A percentile compares a stretch with the other conserved stretches of the same genome.
These are phyloP conservation scores for Melieria omissa DNA, from an alignment of 2,888 invertebrate genomes.

Conservation along the genomic window DNA sequence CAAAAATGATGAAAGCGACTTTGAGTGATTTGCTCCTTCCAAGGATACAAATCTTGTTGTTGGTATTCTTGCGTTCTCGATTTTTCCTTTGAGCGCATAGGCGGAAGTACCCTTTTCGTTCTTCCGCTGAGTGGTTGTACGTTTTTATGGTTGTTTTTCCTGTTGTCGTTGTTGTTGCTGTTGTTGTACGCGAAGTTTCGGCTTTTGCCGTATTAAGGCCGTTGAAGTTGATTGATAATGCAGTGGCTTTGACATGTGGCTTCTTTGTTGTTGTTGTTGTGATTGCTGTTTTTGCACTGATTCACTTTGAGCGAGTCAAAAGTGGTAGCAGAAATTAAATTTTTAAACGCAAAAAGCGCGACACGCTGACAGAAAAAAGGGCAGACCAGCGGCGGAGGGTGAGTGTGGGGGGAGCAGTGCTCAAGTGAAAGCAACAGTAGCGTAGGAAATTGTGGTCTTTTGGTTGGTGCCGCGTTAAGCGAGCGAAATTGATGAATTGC, in stretches of 20 bases:
- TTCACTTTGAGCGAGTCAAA: slow-evolving; percentile 20
- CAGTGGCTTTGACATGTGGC: slow-evolving; percentile 38
- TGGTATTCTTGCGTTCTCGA: slow-evolving; percentile 1
- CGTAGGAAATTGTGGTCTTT: neutral
- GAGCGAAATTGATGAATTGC: slow-evolving; percentile 36
- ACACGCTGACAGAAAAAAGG: neutral
- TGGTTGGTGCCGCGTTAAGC: neutral
- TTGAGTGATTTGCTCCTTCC: slow-evolving; percentile 39
- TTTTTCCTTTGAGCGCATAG: too few species aligned
- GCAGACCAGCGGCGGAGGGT: neutral
- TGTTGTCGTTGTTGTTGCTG: neutral
- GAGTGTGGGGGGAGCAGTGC: neutral
- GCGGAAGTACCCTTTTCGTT: too few species aligned
- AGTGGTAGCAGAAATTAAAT: slow-evolving; percentile 20
- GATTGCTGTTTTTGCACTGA: slow-evolving; percentile 29
- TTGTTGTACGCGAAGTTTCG: slow-evolving; percentile 2
- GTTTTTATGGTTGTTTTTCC: neutral
- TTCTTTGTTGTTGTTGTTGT: neutral
- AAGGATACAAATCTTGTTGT: neutral
- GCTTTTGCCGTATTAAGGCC: slow-evolving; percentile 14
- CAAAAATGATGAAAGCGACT: slow-evolving; percentile 42
- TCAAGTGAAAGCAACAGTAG: neutral
- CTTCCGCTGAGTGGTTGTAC: too few species aligned
- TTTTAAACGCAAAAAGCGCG: neutral
- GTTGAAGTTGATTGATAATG: slow-evolving; percentile 43